phyloP scores from a whole-genome alignment of 2,797 vertebrate genomes.

The Pogonophryne albipinna region DNA sequence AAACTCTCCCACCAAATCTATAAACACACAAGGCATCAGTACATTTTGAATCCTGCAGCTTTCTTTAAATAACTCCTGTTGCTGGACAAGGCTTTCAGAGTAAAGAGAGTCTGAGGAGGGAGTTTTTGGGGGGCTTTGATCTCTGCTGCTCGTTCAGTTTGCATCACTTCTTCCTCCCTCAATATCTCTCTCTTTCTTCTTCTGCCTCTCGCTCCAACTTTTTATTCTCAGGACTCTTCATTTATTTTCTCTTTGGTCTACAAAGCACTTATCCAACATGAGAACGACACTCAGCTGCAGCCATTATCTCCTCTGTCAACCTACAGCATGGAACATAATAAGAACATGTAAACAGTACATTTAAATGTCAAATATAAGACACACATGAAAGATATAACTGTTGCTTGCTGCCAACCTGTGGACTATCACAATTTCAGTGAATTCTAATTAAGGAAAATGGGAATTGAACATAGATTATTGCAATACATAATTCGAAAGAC shows the following conservation, averaged over 20 bases:
- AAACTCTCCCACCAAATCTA: slow-evolving; percentile 57
- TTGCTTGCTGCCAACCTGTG: not conserved
- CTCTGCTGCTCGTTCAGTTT: slow-evolving; percentile 62
- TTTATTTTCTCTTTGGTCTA: slow-evolving; percentile 1
- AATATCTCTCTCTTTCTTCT: slow-evolving; percentile 7
- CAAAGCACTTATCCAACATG: slow-evolving; percentile 34
- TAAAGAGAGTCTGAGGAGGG: slow-evolving; percentile 58
- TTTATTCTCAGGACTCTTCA: slow-evolving; percentile 14
- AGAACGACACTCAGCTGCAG: slow-evolving; percentile 21
- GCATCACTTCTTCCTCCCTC: slow-evolving; percentile 60
- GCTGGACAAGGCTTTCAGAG: slow-evolving; percentile 74
- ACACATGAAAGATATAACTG: not conserved
- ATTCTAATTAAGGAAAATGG: too few relatives aligned
- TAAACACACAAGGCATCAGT: slow-evolving; percentile 41
- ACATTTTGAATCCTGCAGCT: slow-evolving; percentile 62
- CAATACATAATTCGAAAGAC: too few relatives aligned
- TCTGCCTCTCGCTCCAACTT: not conserved
- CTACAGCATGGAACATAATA: slow-evolving; percentile 12
- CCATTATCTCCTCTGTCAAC: slow-evolving; percentile 27
- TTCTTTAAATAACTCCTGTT: slow-evolving; percentile 85
- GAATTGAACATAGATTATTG: too few relatives aligned
- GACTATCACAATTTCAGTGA: too few relatives aligned
- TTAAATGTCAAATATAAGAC: slow-evolving; percentile 38
- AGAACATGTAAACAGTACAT: not conserved
- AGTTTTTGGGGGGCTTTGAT: slow-evolving; percentile 68